A percentile compares a stretch with the other conserved stretches of the same genome.
Conservation (phyloP, 2,797 vertebrate genomes). For the Aulostomus chinensis region DNA sequence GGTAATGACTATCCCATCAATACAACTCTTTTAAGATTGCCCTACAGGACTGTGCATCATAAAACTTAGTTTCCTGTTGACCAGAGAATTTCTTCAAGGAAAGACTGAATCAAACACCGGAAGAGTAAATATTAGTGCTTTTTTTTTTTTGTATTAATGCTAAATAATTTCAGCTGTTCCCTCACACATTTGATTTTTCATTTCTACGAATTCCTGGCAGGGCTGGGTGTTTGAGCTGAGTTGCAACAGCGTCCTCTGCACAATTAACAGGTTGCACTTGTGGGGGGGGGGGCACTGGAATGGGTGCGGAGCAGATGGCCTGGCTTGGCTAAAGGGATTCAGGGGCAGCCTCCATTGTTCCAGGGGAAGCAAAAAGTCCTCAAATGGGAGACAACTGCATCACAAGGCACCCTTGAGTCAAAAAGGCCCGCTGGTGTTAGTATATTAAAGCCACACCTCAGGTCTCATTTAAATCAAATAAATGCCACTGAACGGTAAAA, state of each 20-base stretch:
- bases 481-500: conserved; percentile 57
- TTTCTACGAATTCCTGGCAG: conserved; percentile 13
- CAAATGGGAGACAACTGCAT: conserved; percentile 32
- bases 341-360: conserved; percentile 68
- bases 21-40: neutral
- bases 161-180: neutral
- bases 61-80: neutral
- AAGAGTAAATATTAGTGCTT: no score
- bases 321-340: conserved; percentile 53
- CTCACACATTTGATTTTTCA: conserved; percentile 1
- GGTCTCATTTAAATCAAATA: conserved; percentile 57
- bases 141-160: no score
- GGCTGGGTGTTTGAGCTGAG: conserved; percentile 14
- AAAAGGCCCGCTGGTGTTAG: conserved; percentile 15
- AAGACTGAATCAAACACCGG: neutral
- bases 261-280: conserved; percentile 77
- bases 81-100: neutral
- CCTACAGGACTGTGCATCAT: no score
- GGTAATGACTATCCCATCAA: neutral
- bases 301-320: conserved; percentile 76
- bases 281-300: conserved; percentile 61
- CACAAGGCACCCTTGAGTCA: conserved; percentile 54
- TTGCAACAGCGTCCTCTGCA: conserved; percentile 10
- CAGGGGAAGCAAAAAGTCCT: conserved; percentile 55
- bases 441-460: conserved; percentile 43